These are phyloP conservation scores for Narcine bancroftii DNA, from an alignment of 2,113 vertebrate species.

Conservation along the genomic window DNA sequence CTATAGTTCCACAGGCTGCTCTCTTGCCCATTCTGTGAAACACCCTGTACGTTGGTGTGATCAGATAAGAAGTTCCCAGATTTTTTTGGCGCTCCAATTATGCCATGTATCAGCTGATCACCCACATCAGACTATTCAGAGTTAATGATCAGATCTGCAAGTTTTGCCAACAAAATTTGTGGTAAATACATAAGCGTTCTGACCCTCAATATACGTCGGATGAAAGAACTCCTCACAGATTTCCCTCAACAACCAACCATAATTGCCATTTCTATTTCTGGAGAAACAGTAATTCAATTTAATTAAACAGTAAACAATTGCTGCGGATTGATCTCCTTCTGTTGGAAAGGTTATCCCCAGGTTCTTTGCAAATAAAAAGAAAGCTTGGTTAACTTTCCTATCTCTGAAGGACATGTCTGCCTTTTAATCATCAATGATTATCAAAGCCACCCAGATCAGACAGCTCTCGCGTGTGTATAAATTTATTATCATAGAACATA, in stretches of 20 bases:
- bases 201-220: background rate
- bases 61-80: background rate
- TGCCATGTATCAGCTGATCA: background rate
- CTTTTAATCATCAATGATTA: background rate
- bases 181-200: background rate
- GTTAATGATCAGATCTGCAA: background rate
- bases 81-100: background rate
- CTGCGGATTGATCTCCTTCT: background rate
- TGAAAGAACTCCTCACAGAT: background rate
- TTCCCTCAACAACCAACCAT: background rate
- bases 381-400: background rate
- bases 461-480: too few relatives aligned
- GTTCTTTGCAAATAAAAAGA: background rate
- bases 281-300: background rate
- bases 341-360: background rate
- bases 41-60: background rate
- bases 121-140: background rate
- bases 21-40: too few relatives aligned
- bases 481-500: too few relatives aligned
- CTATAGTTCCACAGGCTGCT: background rate
- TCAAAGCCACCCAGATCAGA: background rate
- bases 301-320: background rate
- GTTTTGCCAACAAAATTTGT: background rate
- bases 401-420: background rate
- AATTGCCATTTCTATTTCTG: background rate